phyloP scores from a whole-genome alignment of 2,888 invertebrate genomes.

The Emmelina monodactyla region DNA sequence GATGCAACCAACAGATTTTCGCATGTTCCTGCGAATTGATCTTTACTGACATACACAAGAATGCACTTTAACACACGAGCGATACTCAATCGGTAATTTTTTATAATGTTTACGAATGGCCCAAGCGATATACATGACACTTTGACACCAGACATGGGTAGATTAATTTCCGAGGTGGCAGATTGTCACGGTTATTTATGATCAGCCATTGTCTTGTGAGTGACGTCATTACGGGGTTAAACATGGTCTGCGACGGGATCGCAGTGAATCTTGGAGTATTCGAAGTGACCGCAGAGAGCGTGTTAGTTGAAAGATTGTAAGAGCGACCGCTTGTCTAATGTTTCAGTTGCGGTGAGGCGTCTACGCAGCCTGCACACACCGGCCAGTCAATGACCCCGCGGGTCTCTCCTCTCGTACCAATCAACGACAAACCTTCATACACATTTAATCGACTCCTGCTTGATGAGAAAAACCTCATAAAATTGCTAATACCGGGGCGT shows the following conservation, averaged over 20 bases:
- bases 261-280: neutral
- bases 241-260: neutral
- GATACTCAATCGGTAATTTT: slow-evolving; percentile 54
- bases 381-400: slow-evolving; percentile 18
- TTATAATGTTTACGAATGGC: slow-evolving; percentile 42
- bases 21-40: slow-evolving; percentile 54
- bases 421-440: slow-evolving; percentile 40
- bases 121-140: slow-evolving; percentile 44
- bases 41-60: slow-evolving; percentile 49
- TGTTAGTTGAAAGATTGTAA: slow-evolving; percentile 1
- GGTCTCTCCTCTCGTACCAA: slow-evolving; percentile 26
- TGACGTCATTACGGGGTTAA: slow-evolving; percentile 43
- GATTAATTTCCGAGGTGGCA: slow-evolving; percentile 61
- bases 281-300: neutral
- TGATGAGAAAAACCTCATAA: slow-evolving; percentile 41
- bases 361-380: slow-evolving; percentile 27
- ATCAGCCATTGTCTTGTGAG: slow-evolving; percentile 53
- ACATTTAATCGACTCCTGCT: slow-evolving; percentile 44
- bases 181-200: slow-evolving; percentile 61
- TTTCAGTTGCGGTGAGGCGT: neutral
- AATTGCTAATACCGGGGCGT: slow-evolving; percentile 14
- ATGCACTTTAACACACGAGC: slow-evolving; percentile 53
- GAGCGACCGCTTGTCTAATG: neutral
- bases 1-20: slow-evolving; percentile 18
- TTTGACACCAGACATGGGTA: slow-evolving; percentile 44